Conservation (phyloP, 2,888 invertebrate species). For the Apotomis turbidana region DNA sequence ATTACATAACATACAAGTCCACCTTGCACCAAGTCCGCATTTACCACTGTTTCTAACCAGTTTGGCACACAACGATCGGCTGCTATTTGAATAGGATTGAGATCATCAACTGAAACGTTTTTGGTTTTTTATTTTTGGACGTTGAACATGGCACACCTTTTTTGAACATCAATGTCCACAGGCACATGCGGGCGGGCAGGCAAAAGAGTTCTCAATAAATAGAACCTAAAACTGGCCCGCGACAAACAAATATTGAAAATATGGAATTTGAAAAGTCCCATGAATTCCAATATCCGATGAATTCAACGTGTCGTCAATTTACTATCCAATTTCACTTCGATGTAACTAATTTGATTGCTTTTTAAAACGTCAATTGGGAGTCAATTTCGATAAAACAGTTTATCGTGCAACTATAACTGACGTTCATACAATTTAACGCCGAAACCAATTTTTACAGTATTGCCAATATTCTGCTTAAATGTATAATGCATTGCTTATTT, state of each 20-base stretch:
- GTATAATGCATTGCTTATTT: not conserved
- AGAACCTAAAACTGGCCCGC: conserved; percentile 2
- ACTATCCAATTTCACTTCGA: not conserved
- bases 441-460: not conserved
- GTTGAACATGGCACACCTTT: not conserved
- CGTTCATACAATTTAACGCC: not conserved
- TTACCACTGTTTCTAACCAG: too few species aligned
- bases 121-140: not conserved
- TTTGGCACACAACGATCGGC: too few species aligned
- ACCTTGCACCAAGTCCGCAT: too few species aligned
- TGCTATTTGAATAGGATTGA: too few species aligned
- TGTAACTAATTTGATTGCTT: conserved; percentile 13
- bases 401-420: not conserved
- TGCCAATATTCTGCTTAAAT: not conserved
- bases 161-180: not conserved
- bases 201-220: conserved; percentile 13
- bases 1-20: too few species aligned
- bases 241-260: conserved; percentile 18
- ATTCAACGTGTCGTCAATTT: not conserved
- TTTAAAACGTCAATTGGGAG: conserved; percentile 2
- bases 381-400: not conserved
- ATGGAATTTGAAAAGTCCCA: conserved; percentile 9
- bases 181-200: not conserved
- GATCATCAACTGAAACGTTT: too few species aligned
- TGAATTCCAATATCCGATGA: not conserved